Base-by-base conservation (phyloP, 2,888 invertebrate species). In the Nesidiocoris tenuis region DNA sequence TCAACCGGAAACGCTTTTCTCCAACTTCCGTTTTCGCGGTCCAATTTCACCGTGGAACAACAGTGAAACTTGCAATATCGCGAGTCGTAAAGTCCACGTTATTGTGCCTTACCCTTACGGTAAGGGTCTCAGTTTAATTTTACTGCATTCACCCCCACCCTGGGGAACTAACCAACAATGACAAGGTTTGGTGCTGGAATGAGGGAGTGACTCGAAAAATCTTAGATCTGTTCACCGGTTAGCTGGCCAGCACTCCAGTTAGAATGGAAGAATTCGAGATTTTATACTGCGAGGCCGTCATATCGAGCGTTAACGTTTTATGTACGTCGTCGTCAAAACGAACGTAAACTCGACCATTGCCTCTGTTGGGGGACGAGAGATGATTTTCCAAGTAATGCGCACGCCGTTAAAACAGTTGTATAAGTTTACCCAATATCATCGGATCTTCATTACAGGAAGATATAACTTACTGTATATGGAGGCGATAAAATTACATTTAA, bases 31-130 rank as follows among this genome's bases (percentile, higher is more conserved):
- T 23, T 65, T 65, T 65, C 39, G 25, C 25, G 17, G 64, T 65
- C 39, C 65, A 65, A 39, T 65, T 39, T 39, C 19, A 25, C 65
- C 65, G n/a, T 65, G 18, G 65, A 65, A 65, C 65, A 65, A 65
- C 39, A 25, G 25, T 12, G 39, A 39, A 25, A 39, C 65, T 18
- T n/a, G 65, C 65, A 65, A 39, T 65, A 65, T 65, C 65, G 39
- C 65, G 19, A 25, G 65, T 65, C 65, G 65, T 65, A 65, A 65
- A 65, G 25, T 39, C 39, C 39, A 65, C 25, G 65, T 65, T 39
- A 65, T 39, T 24, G 65, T 65, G 64, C 64, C 39, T 25, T 39
- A 39, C 12, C 39, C 39, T 39, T 39, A 12, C 39, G 25, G 25
- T 39, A 24, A 65, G 25, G 25, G 19, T 65, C 65, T 65, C 65